Base-by-base conservation (phyloP, 2,888 invertebrate genomes). In the Pheosia gnoma region DNA sequence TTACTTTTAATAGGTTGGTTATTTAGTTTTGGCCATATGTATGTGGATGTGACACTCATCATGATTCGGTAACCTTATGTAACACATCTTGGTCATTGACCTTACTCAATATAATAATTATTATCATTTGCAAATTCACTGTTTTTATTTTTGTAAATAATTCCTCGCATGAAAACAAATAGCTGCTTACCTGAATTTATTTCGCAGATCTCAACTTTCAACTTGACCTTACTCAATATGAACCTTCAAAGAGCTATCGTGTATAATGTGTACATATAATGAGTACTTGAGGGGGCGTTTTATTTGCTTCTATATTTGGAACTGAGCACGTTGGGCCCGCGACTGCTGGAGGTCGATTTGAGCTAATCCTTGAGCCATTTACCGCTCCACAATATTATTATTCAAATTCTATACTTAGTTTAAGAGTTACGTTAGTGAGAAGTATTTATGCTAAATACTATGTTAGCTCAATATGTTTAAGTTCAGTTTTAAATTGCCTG, bases 241-340 rank as follows among this genome's bases (percentile, higher is more conserved):
- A 63, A 67, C 57, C 57, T 61, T 58, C 62, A 53, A 36, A 41
- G 37, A 25, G n/a, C 10, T 59, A 59, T 43, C 39, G 38, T 61
- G 10, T 58, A 59, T 45, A 55, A 39, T 59, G 59, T 53, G 55
- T 71, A 60, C 57, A 57, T 59, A 57, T 59, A 47, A 59, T 58
- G 67, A 60, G 61, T 76, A 80, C 83, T 81, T 80, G 82, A 83
- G 68, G 73, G 78, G 85, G 85, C 79, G 83, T 84, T 70, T 62
- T 72, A 62, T 59, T 70, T 62, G 62, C 57, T 55, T 72, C 74
- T 78, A 70, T 79, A 78, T 81, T 81, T 77, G 78, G 80, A 67
- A 68, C 64, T 68, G 67, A 9, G 52, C 59, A 67, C 60, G 63
- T 59, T 61, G 62, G 65, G 67, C 69, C 66, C 66, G 67, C 59